These are phyloP conservation scores for Dasyprocta punctata DNA, from an alignment of 2,113 vertebrate species.

Conservation along the genomic window DNA sequence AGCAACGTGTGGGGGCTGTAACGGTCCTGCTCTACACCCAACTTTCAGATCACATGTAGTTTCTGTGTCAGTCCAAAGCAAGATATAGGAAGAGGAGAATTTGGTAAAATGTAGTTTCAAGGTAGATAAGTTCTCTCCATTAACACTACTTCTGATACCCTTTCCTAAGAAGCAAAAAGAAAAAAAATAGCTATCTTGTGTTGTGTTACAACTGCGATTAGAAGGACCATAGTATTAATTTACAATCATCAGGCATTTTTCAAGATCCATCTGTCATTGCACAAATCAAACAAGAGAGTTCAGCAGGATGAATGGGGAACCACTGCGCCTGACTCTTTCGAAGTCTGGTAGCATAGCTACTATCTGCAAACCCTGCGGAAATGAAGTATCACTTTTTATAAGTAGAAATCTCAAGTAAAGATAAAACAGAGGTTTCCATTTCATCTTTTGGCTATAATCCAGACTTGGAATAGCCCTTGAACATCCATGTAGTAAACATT, in stretches of 20 bases:
- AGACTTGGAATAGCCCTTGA: not conserved
- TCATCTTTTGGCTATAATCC: not conserved
- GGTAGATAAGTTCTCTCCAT: not conserved
- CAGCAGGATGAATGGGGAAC: not conserved
- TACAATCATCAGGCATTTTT: not conserved
- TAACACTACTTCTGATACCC: not conserved
- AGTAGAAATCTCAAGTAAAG: not conserved
- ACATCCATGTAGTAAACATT: not conserved
- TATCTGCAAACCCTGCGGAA: not conserved
- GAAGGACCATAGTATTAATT: not conserved
- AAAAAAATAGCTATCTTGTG: not conserved
- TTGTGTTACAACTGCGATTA: not conserved
- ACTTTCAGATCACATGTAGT: not conserved
- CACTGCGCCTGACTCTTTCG: not conserved
- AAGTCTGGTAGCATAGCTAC: not conserved
- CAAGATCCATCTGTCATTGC: not conserved
- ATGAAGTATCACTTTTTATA: not conserved
- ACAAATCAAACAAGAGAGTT: not conserved
- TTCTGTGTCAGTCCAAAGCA: not conserved
- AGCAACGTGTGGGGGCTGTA: not conserved
- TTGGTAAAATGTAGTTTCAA: not conserved
- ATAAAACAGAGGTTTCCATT: not conserved
- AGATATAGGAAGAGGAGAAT: not conserved
- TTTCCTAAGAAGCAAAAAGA: not conserved
- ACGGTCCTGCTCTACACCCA: not conserved